Evolutionary conservation across 1,140 invertebrate genomes (phyloP), one percentile per base, ranked within the genome.

Genomic region (Nephila pilipes): DNA sequence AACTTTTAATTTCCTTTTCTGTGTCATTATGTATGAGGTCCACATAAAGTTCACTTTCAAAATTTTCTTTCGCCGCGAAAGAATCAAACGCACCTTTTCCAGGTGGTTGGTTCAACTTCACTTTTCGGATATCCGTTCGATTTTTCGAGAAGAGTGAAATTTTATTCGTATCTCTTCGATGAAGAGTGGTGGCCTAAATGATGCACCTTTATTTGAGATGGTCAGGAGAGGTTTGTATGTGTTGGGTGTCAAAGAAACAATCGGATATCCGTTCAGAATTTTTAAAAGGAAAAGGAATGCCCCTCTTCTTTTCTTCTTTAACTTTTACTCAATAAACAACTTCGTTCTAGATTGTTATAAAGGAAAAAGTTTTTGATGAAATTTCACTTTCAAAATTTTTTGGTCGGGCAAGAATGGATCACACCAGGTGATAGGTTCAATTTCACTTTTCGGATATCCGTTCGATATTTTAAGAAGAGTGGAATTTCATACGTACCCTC

Each of bases 111-210:
- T 20, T 8, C 20, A 55, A 55, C 38, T 54, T 55, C 38, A 81
- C 80, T 55, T 55, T 81, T 36, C 65, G 87, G 87, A 89, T 75
- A 79, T 89, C 87, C 87, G 87, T 89, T 89, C 87, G 87, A 89
- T 32, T 75, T 60, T 75, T 75, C 29, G 18, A 32, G 69, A 75
- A 32, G 25, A 85, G 29, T 85, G 38, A 75, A 75, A 75, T 75
- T 36, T 36, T 18, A 29, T 75, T 75, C 12, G 18, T 25, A 25
- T n/a, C n/a, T 2, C n/a, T n/a, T 65, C n/a, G 25, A 22, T 25
- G 63, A 10, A 65, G 63, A 12, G 25, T 25, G 29, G 16, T 75
- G 69, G 69, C 69, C 69, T 32, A 29, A 25, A 75, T 75, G 69
- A 32, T 36, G 65, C 25, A 29, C 25, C 25, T 32, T 69, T 75